A percentile compares a stretch with the other conserved stretches of the same genome.
Conservation (phyloP, 2,888 invertebrate genomes). For the Spodoptera picta region DNA sequence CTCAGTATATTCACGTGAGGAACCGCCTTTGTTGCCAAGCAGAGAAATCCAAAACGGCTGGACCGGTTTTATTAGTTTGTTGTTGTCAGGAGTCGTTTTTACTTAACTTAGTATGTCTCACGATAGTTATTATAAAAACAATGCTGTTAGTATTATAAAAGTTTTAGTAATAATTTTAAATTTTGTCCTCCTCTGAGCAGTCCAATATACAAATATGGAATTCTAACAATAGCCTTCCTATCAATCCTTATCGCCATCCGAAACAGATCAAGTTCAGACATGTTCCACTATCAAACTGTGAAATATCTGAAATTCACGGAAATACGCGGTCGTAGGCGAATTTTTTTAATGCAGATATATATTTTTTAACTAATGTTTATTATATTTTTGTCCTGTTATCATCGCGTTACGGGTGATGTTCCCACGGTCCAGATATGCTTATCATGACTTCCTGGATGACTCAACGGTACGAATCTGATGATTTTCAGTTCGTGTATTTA, state of each 20-base stretch:
- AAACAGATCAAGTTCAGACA: conserved; percentile 35
- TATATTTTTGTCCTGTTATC: conserved; percentile 61
- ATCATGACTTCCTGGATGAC: conserved; percentile 72
- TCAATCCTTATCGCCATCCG: conserved; percentile 8
- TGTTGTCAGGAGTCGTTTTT: too few species aligned
- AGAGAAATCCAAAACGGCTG: too few species aligned
- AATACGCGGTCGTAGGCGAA: conserved; percentile 68
- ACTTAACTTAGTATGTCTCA: too few species aligned
- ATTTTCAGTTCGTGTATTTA: conserved; percentile 43
- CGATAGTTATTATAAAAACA: too few species aligned
- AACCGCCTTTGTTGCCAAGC: too few species aligned
- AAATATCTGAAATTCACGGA: conserved; percentile 60
- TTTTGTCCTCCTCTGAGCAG: too few species aligned
- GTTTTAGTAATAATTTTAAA: not conserved
- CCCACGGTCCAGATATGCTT: conserved; percentile 77
- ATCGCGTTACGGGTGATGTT: conserved; percentile 60
- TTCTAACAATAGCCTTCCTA: too few species aligned
- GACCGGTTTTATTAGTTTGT: too few species aligned
- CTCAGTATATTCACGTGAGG: too few species aligned
- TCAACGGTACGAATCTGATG: conserved; percentile 56
- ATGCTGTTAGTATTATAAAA: too few species aligned
- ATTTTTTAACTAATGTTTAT: conserved; percentile 35
- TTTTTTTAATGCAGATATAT: conserved; percentile 56
- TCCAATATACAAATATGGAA: too few species aligned
- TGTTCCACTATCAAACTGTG: conserved; percentile 31